Percentiles rank a stretch among this genome's conserved stretches.
These are phyloP conservation scores for Drosophila watanabei DNA, from an alignment of 1,140 invertebrate genomes.

Conservation along the genomic window DNA sequence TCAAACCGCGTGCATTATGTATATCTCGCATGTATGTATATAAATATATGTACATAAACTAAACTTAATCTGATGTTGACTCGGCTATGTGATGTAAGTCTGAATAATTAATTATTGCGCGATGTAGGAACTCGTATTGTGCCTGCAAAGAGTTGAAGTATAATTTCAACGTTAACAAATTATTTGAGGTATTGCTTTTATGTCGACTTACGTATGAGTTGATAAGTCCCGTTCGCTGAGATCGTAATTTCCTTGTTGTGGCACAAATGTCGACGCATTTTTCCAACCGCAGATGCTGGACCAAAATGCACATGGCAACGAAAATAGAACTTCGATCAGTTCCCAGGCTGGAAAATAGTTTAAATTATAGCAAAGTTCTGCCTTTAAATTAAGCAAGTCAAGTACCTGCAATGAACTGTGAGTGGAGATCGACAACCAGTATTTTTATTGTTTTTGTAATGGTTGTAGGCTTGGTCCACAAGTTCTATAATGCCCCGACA, in stretches of 20 bases:
- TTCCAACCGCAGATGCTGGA: conserved; percentile 93
- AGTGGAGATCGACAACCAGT: conserved; percentile 87
- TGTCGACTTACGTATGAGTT: conserved; percentile 91
- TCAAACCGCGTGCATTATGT: conserved; percentile 34
- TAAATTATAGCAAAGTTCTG: background rate
- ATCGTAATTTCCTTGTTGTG: conserved; percentile 92
- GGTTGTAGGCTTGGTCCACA: conserved; percentile 89
- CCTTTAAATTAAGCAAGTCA: background rate
- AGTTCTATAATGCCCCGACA: conserved; percentile 93
- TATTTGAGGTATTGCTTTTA: background rate
- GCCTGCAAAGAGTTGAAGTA: conserved; percentile 88
- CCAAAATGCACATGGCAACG: conserved; percentile 93
- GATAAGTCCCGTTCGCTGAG: conserved; percentile 93
- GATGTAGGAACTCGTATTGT: conserved; percentile 96
- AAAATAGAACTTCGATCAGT: conserved; percentile 96
- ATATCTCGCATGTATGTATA: conserved; percentile 52
- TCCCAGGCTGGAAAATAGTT: conserved; percentile 87
- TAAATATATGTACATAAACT: conserved; percentile 27
- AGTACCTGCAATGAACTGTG: conserved; percentile 92
- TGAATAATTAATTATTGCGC: conserved; percentile 95
- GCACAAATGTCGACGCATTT: conserved; percentile 94
- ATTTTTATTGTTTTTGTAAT: conserved; percentile 86
- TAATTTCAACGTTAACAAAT: conserved; percentile 25
- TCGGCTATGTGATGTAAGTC: conserved; percentile 92
- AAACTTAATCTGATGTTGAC: conserved; percentile 83